Evolutionary conservation across 2,888 invertebrate species (phyloP).

Genomic region (Thymelicus sylvestris): DNA sequence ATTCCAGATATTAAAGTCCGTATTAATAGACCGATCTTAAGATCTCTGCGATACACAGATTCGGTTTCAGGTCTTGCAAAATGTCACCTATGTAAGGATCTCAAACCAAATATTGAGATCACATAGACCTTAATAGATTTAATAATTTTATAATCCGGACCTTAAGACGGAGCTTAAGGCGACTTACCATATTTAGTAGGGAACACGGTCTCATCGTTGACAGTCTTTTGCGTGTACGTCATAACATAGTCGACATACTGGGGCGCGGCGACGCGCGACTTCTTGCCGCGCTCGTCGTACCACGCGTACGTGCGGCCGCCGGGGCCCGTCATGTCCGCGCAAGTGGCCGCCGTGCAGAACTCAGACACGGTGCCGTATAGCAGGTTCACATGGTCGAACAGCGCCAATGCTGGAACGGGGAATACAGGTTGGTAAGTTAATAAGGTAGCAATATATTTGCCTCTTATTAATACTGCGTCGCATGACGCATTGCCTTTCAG

Average conservation of each 20-base stretch:
- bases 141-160: too few relatives aligned
- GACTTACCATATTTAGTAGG: conserved; percentile 98
- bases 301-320: conserved; percentile 98
- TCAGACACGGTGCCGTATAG: conserved; percentile 99
- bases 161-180: too few relatives aligned
- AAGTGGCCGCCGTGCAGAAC: conserved; percentile 98
- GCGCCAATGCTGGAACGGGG: conserved; percentile 91
- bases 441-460: too few relatives aligned
- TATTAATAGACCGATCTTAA: too few relatives aligned
- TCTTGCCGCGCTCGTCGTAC: conserved; percentile 99
- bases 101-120: too few relatives aligned
- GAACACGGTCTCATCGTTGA: conserved; percentile 98
- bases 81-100: too few relatives aligned
- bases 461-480: too few relatives aligned
- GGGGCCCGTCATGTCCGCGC: conserved; percentile 98
- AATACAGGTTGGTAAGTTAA: not conserved
- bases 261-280: conserved; percentile 97
- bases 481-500: too few relatives aligned
- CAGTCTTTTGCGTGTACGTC: conserved; percentile 98
- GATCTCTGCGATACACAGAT: too few relatives aligned
- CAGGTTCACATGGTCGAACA: conserved; percentile 99
- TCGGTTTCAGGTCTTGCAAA: too few relatives aligned
- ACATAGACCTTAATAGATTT: too few relatives aligned
- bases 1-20: too few relatives aligned
- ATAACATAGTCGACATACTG: conserved; percentile 99